phyloP scores from a whole-genome alignment of 2,888 invertebrate species.

The Proisotoma minuta region DNA sequence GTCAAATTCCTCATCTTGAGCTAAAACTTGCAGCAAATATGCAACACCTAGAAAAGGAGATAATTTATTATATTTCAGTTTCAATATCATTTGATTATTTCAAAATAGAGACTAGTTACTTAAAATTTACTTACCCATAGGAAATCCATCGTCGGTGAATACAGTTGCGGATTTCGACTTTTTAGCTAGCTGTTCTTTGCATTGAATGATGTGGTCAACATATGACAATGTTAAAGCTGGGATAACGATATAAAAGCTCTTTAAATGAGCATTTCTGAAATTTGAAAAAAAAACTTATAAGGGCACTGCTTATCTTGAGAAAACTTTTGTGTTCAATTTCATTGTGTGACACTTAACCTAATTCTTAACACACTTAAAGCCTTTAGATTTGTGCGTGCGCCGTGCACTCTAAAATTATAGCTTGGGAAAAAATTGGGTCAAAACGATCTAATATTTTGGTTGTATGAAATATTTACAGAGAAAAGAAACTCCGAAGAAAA shows the following conservation, averaged over 20 bases:
- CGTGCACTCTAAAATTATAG: conserved; percentile 62
- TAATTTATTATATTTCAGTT: background rate
- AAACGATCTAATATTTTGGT: no score
- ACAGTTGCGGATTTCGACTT: conserved; percentile 74
- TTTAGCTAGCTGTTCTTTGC: conserved; percentile 88
- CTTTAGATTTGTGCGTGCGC: conserved; percentile 17
- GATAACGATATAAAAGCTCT: conserved; percentile 86
- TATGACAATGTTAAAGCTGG: conserved; percentile 92
- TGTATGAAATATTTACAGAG: no score
- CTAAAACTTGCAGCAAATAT: conserved; percentile 82
- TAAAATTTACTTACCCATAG: conserved; percentile 66
- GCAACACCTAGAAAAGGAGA: conserved; percentile 62
- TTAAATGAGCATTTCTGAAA: conserved; percentile 74
- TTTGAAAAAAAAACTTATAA: background rate
- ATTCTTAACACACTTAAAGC: background rate
- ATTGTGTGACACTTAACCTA: no score
- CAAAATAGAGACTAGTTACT: background rate
- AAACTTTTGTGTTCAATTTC: no score
- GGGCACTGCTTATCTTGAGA: no score
- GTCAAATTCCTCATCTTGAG: conserved; percentile 82
- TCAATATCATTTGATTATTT: background rate
- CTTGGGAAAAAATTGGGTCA: no score
- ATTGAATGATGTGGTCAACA: conserved; percentile 84
- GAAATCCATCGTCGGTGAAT: conserved; percentile 97
- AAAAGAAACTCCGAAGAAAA: no score